phyloP scores from a whole-genome alignment of 1,140 invertebrate species.

The Cotesia chilonis region DNA sequence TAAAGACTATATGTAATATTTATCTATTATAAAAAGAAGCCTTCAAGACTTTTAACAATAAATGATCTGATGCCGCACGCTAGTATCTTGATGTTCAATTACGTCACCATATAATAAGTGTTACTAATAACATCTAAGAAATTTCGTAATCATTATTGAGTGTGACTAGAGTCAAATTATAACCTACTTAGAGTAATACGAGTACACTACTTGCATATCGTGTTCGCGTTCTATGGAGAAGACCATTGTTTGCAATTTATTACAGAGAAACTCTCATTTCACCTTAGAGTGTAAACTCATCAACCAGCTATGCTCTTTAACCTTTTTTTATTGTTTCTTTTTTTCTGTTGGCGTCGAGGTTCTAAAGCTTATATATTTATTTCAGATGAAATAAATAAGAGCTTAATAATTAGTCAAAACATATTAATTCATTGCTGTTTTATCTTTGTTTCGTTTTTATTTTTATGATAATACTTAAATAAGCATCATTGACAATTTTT shows the following conservation, averaged over 20 bases:
- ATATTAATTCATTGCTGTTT: too few species aligned
- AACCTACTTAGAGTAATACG: slow-evolving; percentile 51
- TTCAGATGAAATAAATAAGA: not conserved
- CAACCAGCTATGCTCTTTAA: not conserved
- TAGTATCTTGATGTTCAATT: slow-evolving; percentile 16
- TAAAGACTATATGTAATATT: too few species aligned
- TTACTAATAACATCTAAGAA: slow-evolving; percentile 34
- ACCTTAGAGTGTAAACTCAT: not conserved
- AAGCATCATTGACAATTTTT: too few species aligned
- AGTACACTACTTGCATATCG: slow-evolving; percentile 49
- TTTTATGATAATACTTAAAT: too few species aligned
- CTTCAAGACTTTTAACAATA: too few species aligned
- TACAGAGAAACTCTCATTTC: slow-evolving; percentile 46
- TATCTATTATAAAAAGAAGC: too few species aligned
- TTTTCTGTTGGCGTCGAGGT: too few species aligned
- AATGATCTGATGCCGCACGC: not conserved
- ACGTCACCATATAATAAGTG: slow-evolving; percentile 24
- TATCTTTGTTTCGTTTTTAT: too few species aligned
- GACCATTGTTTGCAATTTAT: slow-evolving; percentile 59
- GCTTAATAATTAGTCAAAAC: too few species aligned
- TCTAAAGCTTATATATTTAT: not conserved
- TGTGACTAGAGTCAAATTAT: slow-evolving; percentile 48
- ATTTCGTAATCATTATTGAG: slow-evolving; percentile 33
- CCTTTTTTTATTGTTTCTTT: not conserved
- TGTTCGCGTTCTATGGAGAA: slow-evolving; percentile 43